phyloP scores from a whole-genome alignment of 2,113 vertebrate species.

The Psittacus erithacus region DNA sequence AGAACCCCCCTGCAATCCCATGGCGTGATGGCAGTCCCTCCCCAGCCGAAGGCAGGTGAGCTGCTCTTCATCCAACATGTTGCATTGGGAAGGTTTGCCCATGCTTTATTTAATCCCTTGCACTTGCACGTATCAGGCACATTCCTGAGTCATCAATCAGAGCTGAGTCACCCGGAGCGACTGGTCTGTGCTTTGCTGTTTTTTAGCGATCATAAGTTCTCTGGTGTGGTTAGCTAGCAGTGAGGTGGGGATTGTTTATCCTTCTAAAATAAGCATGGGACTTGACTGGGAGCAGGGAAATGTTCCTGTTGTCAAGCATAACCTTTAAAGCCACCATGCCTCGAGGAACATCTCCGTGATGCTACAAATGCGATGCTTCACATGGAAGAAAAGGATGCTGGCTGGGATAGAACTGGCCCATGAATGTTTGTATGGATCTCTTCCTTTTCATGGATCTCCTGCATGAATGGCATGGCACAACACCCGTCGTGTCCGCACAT shows the following conservation, averaged over 20 bases:
- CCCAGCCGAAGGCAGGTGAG: slow-evolving; percentile 39
- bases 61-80: background rate
- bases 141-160: slow-evolving; percentile 59
- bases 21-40: background rate
- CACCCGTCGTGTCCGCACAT: background rate
- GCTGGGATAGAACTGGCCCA: background rate
- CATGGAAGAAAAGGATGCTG: background rate
- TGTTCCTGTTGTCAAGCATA: background rate
- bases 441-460: background rate
- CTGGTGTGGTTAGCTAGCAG: background rate
- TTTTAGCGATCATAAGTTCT: slow-evolving; percentile 38
- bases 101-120: background rate
- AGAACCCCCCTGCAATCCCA: background rate
- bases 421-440: background rate
- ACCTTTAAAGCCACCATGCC: slow-evolving; percentile 30
- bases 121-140: slow-evolving; percentile 25
- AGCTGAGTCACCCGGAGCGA: slow-evolving; percentile 57
- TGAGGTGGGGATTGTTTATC: background rate
- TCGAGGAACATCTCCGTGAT: background rate
- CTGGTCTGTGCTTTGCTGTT: background rate
- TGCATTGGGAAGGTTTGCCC: slow-evolving; percentile 3
- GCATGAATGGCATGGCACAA: rapidly evolving
- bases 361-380: background rate
- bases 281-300: background rate
- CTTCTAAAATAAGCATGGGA: background rate